A percentile compares a stretch with the other conserved stretches of the same genome.
These are phyloP conservation scores for Drosophila tanythrix DNA, from an alignment of 2,888 invertebrate species.

Conservation along the genomic window DNA sequence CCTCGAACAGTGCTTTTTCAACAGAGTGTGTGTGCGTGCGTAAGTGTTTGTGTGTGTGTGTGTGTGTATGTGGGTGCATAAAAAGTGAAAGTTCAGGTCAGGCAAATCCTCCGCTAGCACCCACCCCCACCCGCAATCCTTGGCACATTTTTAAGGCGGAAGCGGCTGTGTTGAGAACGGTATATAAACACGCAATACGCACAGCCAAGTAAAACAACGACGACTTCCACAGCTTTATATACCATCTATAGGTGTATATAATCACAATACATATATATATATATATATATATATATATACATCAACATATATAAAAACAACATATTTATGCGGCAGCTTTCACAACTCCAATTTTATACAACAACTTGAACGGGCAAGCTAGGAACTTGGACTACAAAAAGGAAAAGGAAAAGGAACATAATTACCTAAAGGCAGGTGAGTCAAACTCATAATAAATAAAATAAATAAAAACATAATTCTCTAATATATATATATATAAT, in stretches of 20 bases:
- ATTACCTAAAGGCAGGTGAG: constrained; percentile 53
- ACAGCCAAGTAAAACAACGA: constrained; percentile 26
- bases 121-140: constrained; percentile 33
- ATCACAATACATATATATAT: constrained; percentile 20
- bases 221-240: constrained; percentile 27
- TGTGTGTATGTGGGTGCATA: constrained; percentile 24
- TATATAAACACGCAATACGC: constrained; percentile 60
- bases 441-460: constrained; percentile 16
- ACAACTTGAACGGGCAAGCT: constrained; percentile 34
- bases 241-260: constrained; percentile 15
- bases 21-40: constrained; percentile 24
- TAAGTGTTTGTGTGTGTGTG: constrained; percentile 18
- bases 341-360: constrained; percentile 55
- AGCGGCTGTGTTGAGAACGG: constrained; percentile 44
- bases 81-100: constrained; percentile 71
- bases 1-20: constrained; percentile 13
- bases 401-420: constrained; percentile 36
- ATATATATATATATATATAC: constrained; percentile 9
- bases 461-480: neutral
- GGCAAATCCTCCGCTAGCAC: constrained; percentile 36
- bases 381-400: constrained; percentile 33
- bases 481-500: neutral
- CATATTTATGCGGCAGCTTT: constrained; percentile 66
- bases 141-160: constrained; percentile 40
- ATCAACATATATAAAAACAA: neutral